Base-by-base conservation (phyloP, 2,797 vertebrate genomes). In the Rhinophrynus dorsalis region DNA sequence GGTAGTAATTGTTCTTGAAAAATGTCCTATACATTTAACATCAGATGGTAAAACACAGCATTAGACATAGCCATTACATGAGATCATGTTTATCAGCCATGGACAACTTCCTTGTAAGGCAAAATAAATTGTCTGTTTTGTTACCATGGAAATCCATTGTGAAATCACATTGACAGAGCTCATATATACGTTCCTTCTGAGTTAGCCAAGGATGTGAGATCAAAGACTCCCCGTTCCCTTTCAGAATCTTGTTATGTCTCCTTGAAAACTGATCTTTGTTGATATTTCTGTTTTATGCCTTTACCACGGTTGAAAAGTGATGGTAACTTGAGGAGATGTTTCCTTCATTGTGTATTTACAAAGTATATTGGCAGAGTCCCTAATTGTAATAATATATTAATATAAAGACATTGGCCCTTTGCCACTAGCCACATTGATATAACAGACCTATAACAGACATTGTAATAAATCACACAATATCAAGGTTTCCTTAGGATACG, bases 51-150 rank as follows among this genome's bases (percentile, higher is more conserved):
- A 61, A 32, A n/a, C 11, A 30, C 5, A 11, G 18, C 6, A 29
- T 56, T 18, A 37, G 30, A 12, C 20, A 32, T 30, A 33, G 57
- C 13, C 62, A 71, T 71, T 56, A 63, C 5, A 54, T 69, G 56
- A 69, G 45, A 69, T 69, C 57, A 69, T 57, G 9, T 2, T 32
- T 44, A 17, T 52, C 64, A 17, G 64, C 12, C 24, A 12, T 12
- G 3, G 23, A 13, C n/a, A 11, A 23, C 20, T 32, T 58, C 29
- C 33, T 40, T 58, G 11, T 32, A 58, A 10, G 35, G 42, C 10
- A 10, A 35, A 40, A 27, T 24, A 2, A 18, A 21, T 30, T 30
- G 27, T 40, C 32, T 56, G 68, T 65, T 65, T 58, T 64, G 68
- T 65, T 72, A 18, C 54, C 29, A 65, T 64, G 68, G 61, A 9